phyloP scores from a whole-genome alignment of 2,888 invertebrate species.

The Cephonodes hylas region DNA sequence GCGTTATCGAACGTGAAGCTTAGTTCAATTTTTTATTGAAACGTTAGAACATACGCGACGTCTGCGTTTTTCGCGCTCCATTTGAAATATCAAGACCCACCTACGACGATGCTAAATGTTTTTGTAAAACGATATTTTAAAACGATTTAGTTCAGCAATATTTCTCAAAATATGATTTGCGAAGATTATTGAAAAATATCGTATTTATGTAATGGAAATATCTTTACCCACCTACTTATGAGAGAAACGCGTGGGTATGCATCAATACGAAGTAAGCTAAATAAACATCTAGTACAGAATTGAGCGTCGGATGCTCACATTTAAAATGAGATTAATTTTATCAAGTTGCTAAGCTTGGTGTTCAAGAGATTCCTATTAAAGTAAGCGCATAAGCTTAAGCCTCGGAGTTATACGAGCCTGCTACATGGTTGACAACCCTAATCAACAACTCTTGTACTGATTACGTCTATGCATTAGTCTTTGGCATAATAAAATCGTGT shows the following conservation, averaged over 20 bases:
- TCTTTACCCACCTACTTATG: background rate
- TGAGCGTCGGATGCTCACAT: constrained; percentile 4
- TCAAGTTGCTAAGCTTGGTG: constrained; percentile 37
- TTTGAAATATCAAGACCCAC: background rate
- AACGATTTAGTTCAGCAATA: background rate
- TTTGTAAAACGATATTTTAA: background rate
- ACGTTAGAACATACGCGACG: background rate
- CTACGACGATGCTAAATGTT: background rate
- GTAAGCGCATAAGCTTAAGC: constrained; percentile 29
- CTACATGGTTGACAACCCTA: background rate
- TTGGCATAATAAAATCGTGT: background rate
- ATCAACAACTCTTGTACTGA: background rate
- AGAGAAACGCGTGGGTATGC: background rate
- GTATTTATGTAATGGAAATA: background rate
- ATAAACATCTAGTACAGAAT: constrained; percentile 8
- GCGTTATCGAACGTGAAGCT: background rate
- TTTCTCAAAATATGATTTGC: background rate
- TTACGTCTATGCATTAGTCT: background rate
- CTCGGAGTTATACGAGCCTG: background rate
- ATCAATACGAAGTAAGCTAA: background rate
- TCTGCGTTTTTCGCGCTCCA: background rate
- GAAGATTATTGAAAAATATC: background rate
- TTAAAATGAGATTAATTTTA: constrained; percentile 36
- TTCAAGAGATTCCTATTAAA: constrained; percentile 58
- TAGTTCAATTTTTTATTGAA: constrained; percentile 4